Percentiles rank a stretch among this genome's conserved stretches.
phyloP scores from a whole-genome alignment of 2,888 invertebrate species.

The Nesidiocoris tenuis region DNA sequence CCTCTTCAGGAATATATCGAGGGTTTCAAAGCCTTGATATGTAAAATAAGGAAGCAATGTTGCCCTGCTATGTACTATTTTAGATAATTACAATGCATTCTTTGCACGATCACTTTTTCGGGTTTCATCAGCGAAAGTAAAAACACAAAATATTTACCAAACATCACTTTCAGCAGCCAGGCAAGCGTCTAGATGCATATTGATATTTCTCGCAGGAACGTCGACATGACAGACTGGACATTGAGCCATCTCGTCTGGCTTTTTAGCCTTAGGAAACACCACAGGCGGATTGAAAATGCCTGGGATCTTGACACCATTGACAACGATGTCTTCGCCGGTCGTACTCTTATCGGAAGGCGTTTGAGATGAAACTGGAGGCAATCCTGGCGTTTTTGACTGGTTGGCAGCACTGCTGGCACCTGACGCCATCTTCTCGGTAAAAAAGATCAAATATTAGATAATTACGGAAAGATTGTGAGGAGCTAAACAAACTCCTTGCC shows the following conservation, averaged over 20 bases:
- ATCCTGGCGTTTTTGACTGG: neutral
- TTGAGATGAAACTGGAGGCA: neutral
- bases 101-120: too few species aligned
- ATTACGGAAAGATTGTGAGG: too few species aligned
- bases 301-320: constrained; percentile 45
- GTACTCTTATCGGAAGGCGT: neutral
- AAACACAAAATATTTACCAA: constrained; percentile 20
- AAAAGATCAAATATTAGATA: too few species aligned
- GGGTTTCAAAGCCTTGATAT: too few species aligned
- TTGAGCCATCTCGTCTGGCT: constrained; percentile 52
- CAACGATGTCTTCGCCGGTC: constrained; percentile 27
- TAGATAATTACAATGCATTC: neutral
- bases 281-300: constrained; percentile 46
- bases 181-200: constrained; percentile 59
- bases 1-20: too few species aligned
- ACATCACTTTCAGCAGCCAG: constrained; percentile 53
- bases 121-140: too few species aligned
- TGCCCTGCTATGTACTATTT: too few species aligned
- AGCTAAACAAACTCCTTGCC: too few species aligned
- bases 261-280: constrained; percentile 43
- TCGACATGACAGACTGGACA: constrained; percentile 58
- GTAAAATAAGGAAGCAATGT: too few species aligned
- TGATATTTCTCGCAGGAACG: constrained; percentile 56
- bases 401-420: neutral
- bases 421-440: too few species aligned